Evolutionary conservation across 2,797 vertebrate genomes (phyloP).

Genomic region (Danio jaintianensis): DNA sequence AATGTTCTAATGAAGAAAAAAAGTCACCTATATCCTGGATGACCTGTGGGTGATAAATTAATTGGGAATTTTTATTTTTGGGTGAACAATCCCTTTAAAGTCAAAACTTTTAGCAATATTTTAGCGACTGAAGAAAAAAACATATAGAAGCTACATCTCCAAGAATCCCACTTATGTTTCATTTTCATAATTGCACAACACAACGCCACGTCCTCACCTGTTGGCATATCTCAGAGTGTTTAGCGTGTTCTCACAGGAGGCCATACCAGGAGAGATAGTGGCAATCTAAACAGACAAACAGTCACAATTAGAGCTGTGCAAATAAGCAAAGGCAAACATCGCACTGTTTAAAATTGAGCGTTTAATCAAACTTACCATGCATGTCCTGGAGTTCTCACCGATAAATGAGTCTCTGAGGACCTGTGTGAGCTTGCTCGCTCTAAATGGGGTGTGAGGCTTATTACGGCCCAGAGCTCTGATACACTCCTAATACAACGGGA

Average conservation of each 20-base stretch:
- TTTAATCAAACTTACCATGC: constrained; percentile 85
- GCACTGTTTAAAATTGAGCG: not conserved
- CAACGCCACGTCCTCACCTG: constrained; percentile 81
- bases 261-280: constrained; percentile 98
- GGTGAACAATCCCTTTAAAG: too few relatives aligned
- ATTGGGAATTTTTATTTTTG: too few relatives aligned
- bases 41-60: too few relatives aligned
- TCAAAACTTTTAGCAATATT: too few relatives aligned
- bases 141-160: not conserved
- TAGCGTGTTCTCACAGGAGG: constrained; percentile 97
- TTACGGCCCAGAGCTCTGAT: constrained; percentile 96
- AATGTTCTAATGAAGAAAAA: too few relatives aligned
- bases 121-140: not conserved
- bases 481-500: constrained; percentile 83
- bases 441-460: constrained; percentile 96
- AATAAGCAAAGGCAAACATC: not conserved
- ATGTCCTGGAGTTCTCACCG: constrained; percentile 96
- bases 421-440: constrained; percentile 98
- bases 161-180: not conserved
- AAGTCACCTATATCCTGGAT: too few relatives aligned
- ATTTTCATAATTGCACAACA: constrained; percentile 1
- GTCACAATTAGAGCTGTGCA: not conserved
- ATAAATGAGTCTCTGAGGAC: constrained; percentile 99
- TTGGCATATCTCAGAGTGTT: constrained; percentile 98
- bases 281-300: constrained; percentile 82